phyloP scores from a whole-genome alignment of 2,797 vertebrate genomes.

The Valencia hispanica region DNA sequence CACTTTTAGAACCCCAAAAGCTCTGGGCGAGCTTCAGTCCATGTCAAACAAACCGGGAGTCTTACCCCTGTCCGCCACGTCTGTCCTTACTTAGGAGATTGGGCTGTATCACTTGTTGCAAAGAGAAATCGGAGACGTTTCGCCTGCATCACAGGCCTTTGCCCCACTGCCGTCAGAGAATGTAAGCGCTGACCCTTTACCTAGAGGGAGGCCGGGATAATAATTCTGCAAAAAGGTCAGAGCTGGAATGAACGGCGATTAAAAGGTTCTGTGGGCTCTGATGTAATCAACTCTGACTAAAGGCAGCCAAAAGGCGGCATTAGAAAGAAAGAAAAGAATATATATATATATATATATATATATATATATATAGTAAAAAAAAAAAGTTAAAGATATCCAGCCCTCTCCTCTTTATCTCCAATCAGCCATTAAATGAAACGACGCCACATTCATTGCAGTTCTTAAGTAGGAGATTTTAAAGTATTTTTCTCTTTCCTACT shows the following conservation, averaged over 20 bases:
- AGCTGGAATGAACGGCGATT: background rate
- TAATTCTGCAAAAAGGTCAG: background rate
- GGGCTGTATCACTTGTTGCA: background rate
- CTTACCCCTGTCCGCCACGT: no score
- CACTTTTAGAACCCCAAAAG: conserved; percentile 38
- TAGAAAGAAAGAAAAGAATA: no score
- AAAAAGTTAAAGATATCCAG: background rate
- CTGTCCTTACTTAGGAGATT: background rate
- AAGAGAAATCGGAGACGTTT: background rate
- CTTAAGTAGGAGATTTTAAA: background rate
- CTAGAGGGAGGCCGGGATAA: background rate
- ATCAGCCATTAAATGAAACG: background rate
- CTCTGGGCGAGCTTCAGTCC: conserved; percentile 25
- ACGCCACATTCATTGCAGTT: background rate
- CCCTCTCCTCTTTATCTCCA: background rate
- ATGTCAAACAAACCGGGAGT: background rate
- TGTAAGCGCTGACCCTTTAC: conserved; percentile 7
- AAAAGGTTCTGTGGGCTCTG: background rate
- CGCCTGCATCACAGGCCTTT: conserved; percentile 6
- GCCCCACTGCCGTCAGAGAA: background rate
- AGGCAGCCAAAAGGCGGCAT: background rate
- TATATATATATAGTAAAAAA: background rate
- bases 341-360: background rate
- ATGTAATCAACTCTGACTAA: background rate
- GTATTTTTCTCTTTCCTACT: background rate